Conservation (phyloP, 1,140 invertebrate genomes). For the Maconellicoccus hirsutus region DNA sequence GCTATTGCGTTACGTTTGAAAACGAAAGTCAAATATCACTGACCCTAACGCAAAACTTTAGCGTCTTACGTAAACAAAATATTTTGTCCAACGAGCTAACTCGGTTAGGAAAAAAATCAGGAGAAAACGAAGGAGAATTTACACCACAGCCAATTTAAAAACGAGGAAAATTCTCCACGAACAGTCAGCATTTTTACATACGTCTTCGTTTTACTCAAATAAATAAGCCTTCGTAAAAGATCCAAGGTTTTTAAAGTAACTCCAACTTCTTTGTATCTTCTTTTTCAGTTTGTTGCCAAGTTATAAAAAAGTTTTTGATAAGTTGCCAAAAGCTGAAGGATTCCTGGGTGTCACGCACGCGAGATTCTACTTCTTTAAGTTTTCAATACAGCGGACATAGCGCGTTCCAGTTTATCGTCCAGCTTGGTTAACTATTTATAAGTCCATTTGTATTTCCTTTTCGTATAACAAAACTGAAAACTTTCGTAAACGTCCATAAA, state of each 20-base stretch:
- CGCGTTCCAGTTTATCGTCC: constrained; percentile 1
- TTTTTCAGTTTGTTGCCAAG: constrained; percentile 8
- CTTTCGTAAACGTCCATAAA: not conserved
- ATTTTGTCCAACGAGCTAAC: not conserved
- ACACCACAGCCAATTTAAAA: not conserved
- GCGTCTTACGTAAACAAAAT: not conserved
- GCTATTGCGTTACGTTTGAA: not conserved
- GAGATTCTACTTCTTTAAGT: not conserved
- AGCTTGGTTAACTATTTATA: not conserved
- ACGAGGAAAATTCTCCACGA: not conserved
- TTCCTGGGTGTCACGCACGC: constrained; percentile 1
- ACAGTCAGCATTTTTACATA: constrained; percentile 4
- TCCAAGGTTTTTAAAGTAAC: constrained; percentile 9
- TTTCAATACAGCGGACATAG: not conserved
- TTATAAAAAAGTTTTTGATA: constrained; percentile 10
- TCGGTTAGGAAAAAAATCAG: not conserved
- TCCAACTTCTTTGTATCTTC: constrained; percentile 2
- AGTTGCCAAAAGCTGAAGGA: constrained; percentile 2
- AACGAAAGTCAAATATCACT: not conserved
- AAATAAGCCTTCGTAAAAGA: constrained; percentile 9
- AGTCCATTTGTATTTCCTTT: constrained; percentile 9
- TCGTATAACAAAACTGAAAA: not conserved
- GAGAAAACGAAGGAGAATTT: not conserved
- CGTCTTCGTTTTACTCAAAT: constrained; percentile 4
- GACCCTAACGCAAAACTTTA: not conserved